phyloP scores from a whole-genome alignment of 2,797 vertebrate species.

The Clarias platycephalus region DNA sequence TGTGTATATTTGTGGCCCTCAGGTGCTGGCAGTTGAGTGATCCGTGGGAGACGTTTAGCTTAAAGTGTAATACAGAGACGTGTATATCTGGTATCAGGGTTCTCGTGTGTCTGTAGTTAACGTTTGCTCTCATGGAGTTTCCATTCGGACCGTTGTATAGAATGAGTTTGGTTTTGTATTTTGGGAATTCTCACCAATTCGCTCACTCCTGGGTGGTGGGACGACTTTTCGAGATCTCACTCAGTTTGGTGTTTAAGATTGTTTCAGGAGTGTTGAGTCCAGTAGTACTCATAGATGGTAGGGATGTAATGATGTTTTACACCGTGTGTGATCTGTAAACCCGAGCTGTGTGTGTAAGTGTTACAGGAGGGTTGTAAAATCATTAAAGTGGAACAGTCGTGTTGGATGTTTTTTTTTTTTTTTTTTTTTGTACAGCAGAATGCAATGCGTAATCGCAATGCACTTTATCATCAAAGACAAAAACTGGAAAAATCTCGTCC shows the following conservation, averaged over 20 bases:
- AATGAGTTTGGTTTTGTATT: not conserved
- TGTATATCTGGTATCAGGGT: constrained; percentile 25
- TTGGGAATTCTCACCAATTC: not conserved
- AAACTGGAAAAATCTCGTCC: not conserved
- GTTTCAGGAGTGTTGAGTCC: not conserved
- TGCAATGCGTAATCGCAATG: not conserved
- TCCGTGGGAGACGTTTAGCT: constrained; percentile 21
- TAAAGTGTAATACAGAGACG: not conserved
- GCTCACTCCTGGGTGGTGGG: no score
- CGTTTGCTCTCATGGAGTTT: not conserved
- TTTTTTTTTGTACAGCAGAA: not conserved
- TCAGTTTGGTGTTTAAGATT: not conserved
- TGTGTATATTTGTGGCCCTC: not conserved
- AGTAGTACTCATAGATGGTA: not conserved
- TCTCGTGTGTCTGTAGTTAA: constrained; percentile 31
- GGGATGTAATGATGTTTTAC: not conserved
- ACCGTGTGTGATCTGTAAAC: not conserved
- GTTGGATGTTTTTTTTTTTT: no score
- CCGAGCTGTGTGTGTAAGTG: not conserved
- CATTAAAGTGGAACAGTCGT: not conserved
- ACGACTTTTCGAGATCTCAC: not conserved
- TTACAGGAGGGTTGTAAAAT: not conserved
- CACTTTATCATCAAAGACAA: constrained; percentile 1
- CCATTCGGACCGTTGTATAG: not conserved
- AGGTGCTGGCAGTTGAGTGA: constrained; percentile 33